Evolutionary conservation across 1,140 invertebrate genomes (phyloP), one percentile per base, ranked within the genome.

Genomic region (Araneus ventricosus): DNA sequence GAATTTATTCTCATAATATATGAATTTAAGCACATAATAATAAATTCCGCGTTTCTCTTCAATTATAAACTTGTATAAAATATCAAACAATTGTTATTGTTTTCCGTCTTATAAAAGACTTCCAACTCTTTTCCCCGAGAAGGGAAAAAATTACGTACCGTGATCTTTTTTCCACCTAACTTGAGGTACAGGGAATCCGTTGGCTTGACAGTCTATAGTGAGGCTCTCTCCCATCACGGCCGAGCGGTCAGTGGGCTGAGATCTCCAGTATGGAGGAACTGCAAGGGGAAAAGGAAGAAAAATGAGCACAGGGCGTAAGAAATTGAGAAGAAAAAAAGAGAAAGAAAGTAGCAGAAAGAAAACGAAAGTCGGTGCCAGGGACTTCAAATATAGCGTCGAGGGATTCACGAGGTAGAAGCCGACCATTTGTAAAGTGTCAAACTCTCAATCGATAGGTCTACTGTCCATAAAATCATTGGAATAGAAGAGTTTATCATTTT

Each of bases 251-350:
- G 95, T 94, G 1, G 96, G 96, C 87, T 96, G 95, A 57, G 95
- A 94, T 7, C 95, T 94, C 96, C 96, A 96, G 17, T 94, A 94
- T 57, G 96, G 95, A 6, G 95, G 95, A 45, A 96, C 96, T 94
- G 70, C 39, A 93, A 39, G 30, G 52, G 82, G 27, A 82, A 63
- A 88, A 70, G 87, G 75, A 88, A 88, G 87, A 88, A 88, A 88
- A 88, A 88, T 88, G 87, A 70, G 39, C 87, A 70, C 61, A 20
- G 39, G 37, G 75, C 45, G 90, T 75, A 86, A 92, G 82, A 86
- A 92, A 92, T 84, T 57, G 37, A 70, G 61, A 86, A 70, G 52
- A 37, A 86, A 57, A 57, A 57, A 79, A 80, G 20, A 86, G 14
- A 86, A 70, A 30, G 84, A 57, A 82, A 82, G 37, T 41, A 70